phyloP scores from a whole-genome alignment of 1,140 invertebrate species.

The Ips typographus region DNA sequence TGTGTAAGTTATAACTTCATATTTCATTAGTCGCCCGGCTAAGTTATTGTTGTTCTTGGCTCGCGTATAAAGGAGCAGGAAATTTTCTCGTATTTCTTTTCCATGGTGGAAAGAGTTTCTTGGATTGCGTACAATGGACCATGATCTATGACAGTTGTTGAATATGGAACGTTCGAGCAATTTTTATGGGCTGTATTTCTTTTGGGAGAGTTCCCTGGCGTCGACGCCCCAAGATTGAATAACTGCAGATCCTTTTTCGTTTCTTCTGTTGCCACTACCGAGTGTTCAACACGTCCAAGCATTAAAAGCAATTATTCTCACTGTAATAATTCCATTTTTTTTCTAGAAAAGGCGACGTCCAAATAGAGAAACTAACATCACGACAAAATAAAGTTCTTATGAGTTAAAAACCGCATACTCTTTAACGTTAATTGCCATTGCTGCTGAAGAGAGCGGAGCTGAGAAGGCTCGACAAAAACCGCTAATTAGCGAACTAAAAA shows the following conservation, averaged over 20 bases:
- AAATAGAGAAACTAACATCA: conserved; percentile 25
- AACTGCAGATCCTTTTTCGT: no score
- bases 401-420: conserved; percentile 25
- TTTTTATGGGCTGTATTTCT: conserved; percentile 3
- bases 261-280: no score
- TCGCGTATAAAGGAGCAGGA: conserved; percentile 29
- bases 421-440: conserved; percentile 24
- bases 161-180: conserved; percentile 16
- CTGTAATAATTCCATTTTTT: conserved; percentile 13
- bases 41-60: conserved; percentile 35
- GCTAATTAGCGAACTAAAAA: conserved; percentile 39
- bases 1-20: conserved; percentile 41
- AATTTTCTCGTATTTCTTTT: conserved; percentile 29
- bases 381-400: conserved; percentile 40
- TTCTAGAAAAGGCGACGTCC: conserved; percentile 14
- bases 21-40: conserved; percentile 34
- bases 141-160: conserved; percentile 25
- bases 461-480: conserved; percentile 33
- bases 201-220: no score
- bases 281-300: background rate
- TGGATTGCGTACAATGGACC: conserved; percentile 29
- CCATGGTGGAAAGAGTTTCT: conserved; percentile 19
- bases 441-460: conserved; percentile 20
- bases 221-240: background rate
- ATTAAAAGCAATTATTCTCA: conserved; percentile 2